Conservation (phyloP, 2,888 invertebrate species). For the Pristionchus exspectatus region DNA sequence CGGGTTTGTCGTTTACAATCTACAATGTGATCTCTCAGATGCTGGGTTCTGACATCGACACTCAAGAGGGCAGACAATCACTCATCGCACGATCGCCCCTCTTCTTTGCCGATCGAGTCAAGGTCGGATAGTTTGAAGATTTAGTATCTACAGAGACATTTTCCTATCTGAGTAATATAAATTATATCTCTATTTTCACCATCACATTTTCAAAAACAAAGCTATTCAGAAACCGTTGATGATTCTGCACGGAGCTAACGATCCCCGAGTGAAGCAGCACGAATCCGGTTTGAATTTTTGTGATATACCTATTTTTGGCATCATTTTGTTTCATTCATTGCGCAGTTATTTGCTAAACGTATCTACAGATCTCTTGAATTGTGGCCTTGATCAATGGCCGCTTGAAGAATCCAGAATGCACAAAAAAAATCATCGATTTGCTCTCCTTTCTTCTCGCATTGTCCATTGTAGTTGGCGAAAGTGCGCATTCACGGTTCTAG, state of each 20-base stretch:
- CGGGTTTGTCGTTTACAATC: not conserved
- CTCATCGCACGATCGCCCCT: constrained; percentile 75
- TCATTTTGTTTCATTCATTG: not conserved
- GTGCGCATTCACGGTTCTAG: constrained; percentile 5
- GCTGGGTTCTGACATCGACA: constrained; percentile 70
- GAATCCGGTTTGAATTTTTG: constrained; percentile 68
- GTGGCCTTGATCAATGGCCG: not conserved
- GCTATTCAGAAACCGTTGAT: constrained; percentile 70
- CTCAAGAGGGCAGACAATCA: constrained; percentile 71
- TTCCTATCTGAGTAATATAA: not conserved
- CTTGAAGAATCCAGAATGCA: not conserved
- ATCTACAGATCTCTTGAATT: not conserved
- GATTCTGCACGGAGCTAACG: constrained; percentile 78
- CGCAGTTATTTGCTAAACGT: not conserved
- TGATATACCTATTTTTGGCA: not conserved
- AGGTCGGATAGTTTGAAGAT: constrained; percentile 40
- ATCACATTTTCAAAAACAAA: not conserved
- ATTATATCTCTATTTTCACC: not conserved
- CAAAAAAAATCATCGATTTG: not conserved
- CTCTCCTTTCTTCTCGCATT: not conserved
- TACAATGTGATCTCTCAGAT: constrained; percentile 55
- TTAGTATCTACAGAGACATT: not conserved
- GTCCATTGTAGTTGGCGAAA: constrained; percentile 10
- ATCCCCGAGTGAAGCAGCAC: constrained; percentile 76
- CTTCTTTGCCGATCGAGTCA: constrained; percentile 76